Conservation (phyloP, 2,113 vertebrate genomes). For the Dolichotis patagonum region DNA sequence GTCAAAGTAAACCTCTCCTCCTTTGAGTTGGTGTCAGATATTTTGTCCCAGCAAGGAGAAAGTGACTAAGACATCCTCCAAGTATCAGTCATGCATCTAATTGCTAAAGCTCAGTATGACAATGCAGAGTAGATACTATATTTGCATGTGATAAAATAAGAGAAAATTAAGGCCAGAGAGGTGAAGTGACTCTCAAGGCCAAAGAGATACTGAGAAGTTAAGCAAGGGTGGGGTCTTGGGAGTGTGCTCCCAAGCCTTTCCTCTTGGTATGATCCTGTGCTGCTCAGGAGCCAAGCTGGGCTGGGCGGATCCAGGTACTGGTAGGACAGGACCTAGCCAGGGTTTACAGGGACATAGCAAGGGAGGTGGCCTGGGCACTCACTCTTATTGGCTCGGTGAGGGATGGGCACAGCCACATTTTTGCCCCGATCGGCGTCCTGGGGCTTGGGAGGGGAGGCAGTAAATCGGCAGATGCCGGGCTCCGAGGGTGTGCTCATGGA, state of each 20-base stretch:
- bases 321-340: background rate
- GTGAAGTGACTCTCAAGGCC: background rate
- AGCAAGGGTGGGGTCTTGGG: background rate
- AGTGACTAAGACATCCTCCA: background rate
- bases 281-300: background rate
- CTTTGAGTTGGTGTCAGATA: background rate
- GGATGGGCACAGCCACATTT: slow-evolving; percentile 97
- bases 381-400: slow-evolving; percentile 98
- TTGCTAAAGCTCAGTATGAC: background rate
- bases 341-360: background rate
- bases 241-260: background rate
- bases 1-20: background rate
- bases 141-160: background rate
- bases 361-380: slow-evolving; percentile 59
- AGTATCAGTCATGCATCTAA: fast-evolving
- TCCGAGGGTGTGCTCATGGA: slow-evolving; percentile 94
- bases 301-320: background rate
- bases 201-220: background rate
- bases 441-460: slow-evolving; percentile 90
- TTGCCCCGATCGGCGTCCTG: slow-evolving; percentile 95
- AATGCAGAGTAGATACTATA: background rate
- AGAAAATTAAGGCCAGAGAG: background rate
- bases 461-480: slow-evolving; percentile 92
- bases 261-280: background rate
- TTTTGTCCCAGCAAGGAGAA: background rate